These are phyloP conservation scores for Montipora capitata DNA, from an alignment of 92 coral and sea anemone species.

Conservation along the genomic window DNA sequence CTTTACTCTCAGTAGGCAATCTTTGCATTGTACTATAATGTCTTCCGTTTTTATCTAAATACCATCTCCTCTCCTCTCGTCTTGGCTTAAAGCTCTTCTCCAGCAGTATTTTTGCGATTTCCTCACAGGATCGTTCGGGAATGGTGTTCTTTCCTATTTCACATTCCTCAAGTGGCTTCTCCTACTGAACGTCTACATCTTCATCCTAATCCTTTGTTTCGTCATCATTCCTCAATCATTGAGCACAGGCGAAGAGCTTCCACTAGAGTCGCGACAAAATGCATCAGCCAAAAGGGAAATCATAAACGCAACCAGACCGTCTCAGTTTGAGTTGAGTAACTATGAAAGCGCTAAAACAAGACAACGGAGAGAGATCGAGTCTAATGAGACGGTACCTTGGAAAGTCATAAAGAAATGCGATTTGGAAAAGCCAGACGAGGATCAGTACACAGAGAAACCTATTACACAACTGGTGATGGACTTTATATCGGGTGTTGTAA, in stretches of 20 bases:
- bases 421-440: constrained; percentile 53
- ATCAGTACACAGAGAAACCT: constrained; percentile 47
- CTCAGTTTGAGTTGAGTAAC: not conserved
- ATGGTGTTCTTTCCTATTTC: constrained; percentile 91
- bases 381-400: not conserved
- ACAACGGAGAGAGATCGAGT: constrained; percentile 20
- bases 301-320: constrained; percentile 3
- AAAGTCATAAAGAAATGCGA: constrained; percentile 26
- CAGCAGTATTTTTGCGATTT: not conserved
- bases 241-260: constrained; percentile 54
- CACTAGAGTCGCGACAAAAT: constrained; percentile 46
- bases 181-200: constrained; percentile 71
- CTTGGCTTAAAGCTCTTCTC: no score
- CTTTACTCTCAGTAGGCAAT: no score
- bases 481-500: constrained; percentile 88
- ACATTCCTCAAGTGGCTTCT: constrained; percentile 91
- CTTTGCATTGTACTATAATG: no score
- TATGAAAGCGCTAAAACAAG: not conserved
- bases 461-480: constrained; percentile 52
- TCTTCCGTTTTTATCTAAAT: no score
- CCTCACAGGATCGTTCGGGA: constrained; percentile 85
- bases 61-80: no score
- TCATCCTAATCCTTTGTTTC: constrained; percentile 71
- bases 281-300: not conserved
- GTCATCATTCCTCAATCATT: constrained; percentile 92